These are phyloP conservation scores for Drosophila kanekoi DNA, from an alignment of 2,888 invertebrate species.

Conservation along the genomic window DNA sequence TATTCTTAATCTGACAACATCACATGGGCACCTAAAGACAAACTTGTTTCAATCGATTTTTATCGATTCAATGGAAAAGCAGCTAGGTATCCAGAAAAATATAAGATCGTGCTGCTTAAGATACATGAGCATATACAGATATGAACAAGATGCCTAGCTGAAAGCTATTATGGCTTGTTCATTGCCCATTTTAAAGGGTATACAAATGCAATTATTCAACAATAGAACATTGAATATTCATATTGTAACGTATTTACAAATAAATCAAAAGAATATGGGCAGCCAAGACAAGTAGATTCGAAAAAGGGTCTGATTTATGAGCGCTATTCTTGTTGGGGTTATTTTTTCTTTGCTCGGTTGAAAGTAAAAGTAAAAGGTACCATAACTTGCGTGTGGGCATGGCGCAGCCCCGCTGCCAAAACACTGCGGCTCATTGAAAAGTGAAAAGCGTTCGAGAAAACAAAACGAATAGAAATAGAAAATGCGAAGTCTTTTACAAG, in stretches of 20 bases:
- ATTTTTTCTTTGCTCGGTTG: conserved; percentile 1
- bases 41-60: too few relatives aligned
- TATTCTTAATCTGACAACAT: too few relatives aligned
- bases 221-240: not conserved
- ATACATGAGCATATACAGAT: too few relatives aligned
- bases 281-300: not conserved
- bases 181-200: not conserved
- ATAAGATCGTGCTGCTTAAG: too few relatives aligned
- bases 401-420: conserved; percentile 11
- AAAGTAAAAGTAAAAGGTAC: conserved; percentile 44
- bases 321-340: conserved; percentile 28
- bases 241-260: not conserved
- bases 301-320: not conserved
- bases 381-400: conserved; percentile 53
- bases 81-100: too few relatives aligned
- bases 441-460: conserved; percentile 41
- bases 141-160: too few relatives aligned
- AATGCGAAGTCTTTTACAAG: conserved; percentile 33
- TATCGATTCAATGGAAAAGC: too few relatives aligned
- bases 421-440: conserved; percentile 21
- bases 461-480: conserved; percentile 38
- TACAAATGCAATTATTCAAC: too few relatives aligned
- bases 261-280: not conserved
- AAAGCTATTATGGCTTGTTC: too few relatives aligned
- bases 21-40: too few relatives aligned